phyloP scores from a whole-genome alignment of 64 coral and sea anemone genomes.

The Montipora sp. region DNA sequence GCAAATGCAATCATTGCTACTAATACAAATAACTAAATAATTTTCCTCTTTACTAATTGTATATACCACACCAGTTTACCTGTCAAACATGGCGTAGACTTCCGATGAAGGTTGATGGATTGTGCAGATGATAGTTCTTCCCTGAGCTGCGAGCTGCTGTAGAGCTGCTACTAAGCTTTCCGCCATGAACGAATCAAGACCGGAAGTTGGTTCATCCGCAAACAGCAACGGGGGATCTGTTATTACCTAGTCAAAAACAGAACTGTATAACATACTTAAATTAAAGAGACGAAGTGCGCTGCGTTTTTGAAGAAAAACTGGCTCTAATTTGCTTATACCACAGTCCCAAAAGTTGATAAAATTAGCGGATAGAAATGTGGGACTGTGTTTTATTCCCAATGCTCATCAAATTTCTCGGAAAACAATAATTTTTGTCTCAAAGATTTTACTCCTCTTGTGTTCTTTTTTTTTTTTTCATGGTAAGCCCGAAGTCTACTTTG shows the following conservation, averaged over 20 bases:
- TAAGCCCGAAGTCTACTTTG: too few species aligned
- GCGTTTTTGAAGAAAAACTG: too few species aligned
- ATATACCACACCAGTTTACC: neutral
- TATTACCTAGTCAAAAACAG: slow-evolving; percentile 25
- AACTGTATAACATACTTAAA: neutral
- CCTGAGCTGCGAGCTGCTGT: slow-evolving; percentile 46
- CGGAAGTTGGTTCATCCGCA: slow-evolving; percentile 70
- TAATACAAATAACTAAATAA: too few species aligned
- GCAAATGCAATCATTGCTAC: too few species aligned
- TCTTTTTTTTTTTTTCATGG: too few species aligned
- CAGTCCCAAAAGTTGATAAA: too few species aligned
- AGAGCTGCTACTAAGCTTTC: slow-evolving; percentile 57
- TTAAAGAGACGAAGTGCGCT: neutral
- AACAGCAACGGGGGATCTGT: slow-evolving; percentile 65
- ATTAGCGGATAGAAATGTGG: too few species aligned
- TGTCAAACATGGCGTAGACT: slow-evolving; percentile 71
- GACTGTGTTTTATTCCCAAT: too few species aligned
- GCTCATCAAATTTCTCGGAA: too few species aligned
- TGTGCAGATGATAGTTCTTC: slow-evolving; percentile 56
- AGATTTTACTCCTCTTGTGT: too few species aligned
- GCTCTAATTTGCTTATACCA: too few species aligned
- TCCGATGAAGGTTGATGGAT: slow-evolving; percentile 72
- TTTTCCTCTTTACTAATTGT: neutral
- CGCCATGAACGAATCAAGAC: slow-evolving; percentile 72
- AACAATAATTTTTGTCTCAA: too few species aligned